Evolutionary conservation across 2,888 invertebrate genomes (phyloP).

Genomic region (Dermolepida albohirtum): DNA sequence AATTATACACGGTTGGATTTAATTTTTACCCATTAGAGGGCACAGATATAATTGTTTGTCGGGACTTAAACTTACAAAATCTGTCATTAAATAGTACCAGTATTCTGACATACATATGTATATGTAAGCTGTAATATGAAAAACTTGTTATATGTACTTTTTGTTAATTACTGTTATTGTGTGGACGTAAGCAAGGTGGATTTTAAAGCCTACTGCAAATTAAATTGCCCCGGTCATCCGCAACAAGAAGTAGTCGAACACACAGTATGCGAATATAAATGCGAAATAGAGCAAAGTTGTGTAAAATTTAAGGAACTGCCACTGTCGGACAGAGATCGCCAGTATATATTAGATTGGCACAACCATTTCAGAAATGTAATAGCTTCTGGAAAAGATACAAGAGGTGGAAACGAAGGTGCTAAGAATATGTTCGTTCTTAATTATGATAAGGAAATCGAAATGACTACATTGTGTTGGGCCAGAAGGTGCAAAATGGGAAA

Average conservation of each 20-base stretch:
- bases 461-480: slow-evolving; percentile 18
- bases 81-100: no score
- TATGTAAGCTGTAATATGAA: no score
- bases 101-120: no score
- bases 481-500: slow-evolving; percentile 17
- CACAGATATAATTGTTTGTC: no score
- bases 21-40: no score
- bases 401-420: neutral
- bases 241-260: neutral
- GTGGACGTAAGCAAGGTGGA: neutral
- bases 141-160: no score
- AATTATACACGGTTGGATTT: no score
- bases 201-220: slow-evolving; percentile 5
- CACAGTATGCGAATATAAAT: slow-evolving; percentile 16
- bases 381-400: slow-evolving; percentile 29
- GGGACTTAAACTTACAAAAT: no score
- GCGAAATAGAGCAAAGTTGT: neutral
- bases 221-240: neutral
- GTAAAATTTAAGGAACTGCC: neutral
- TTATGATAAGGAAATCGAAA: slow-evolving; percentile 34
- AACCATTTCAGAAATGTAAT: slow-evolving; percentile 11
- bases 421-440: slow-evolving; percentile 25
- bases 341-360: slow-evolving; percentile 19
- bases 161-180: slow-evolving; percentile 7
- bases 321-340: slow-evolving; percentile 9